These are phyloP conservation scores for Cryptocheilus praepositus DNA, from an alignment of 2,888 invertebrate genomes.

Conservation along the genomic window DNA sequence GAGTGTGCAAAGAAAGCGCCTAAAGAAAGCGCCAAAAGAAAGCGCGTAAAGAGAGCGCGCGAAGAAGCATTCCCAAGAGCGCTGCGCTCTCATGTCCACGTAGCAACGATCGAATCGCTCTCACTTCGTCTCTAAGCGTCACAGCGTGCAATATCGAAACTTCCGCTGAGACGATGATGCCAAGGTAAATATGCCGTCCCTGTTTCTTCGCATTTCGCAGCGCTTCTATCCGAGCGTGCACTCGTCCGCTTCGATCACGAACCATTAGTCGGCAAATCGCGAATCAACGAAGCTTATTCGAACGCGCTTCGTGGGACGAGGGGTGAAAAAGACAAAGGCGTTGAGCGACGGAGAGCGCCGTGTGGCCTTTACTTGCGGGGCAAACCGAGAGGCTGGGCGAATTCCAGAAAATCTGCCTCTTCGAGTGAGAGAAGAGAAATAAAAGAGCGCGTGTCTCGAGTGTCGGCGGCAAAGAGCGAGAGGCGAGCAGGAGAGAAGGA, in stretches of 20 bases:
- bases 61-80: background rate
- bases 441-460: slow-evolving; percentile 58
- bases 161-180: too few relatives aligned
- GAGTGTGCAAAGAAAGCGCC: background rate
- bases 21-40: too few relatives aligned
- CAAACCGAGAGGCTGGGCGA: slow-evolving; percentile 1
- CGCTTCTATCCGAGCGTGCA: too few relatives aligned
- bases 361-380: background rate
- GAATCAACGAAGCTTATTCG: too few relatives aligned
- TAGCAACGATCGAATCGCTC: too few relatives aligned
- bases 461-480: slow-evolving; percentile 41
- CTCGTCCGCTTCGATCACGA: too few relatives aligned
- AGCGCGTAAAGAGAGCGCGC: background rate
- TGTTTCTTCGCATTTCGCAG: too few relatives aligned
- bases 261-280: too few relatives aligned
- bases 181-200: too few relatives aligned
- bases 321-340: background rate
- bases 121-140: too few relatives aligned
- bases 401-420: slow-evolving; percentile 47
- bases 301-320: background rate
- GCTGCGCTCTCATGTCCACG: background rate
- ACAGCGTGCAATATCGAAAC: too few relatives aligned
- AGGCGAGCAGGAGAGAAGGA: background rate
- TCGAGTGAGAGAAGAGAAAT: slow-evolving; percentile 42
- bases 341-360: background rate